Base-by-base conservation (phyloP, 2,797 vertebrate species). In the Tenualosa ilisha region DNA sequence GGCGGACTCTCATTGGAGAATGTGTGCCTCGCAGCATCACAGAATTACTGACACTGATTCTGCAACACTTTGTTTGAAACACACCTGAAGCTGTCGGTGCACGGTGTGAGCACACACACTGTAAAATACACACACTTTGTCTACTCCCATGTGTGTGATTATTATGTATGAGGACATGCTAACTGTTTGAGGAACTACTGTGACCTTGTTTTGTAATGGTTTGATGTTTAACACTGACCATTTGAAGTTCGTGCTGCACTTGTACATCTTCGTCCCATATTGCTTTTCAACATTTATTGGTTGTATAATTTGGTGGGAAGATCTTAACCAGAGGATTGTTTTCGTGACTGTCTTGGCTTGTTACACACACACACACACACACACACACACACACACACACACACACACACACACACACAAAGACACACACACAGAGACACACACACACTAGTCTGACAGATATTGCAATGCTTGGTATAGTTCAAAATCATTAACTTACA, bases 161-260 rank as follows among this genome's bases (percentile, higher is more conserved):
- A 15, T 85, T 82, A 72, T 86, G 85, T 83, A 20, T 81, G 84
- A 49, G 84, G 43, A 79, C 83, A 81, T 79, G 49, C 83, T 86
- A 68, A 86, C 68, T 50, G 40, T 82, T 84, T 75, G 85, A 84
- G 85, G 88, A 86, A 87, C 84, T 89, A 85, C 86, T 86, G 88
- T 89, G 86, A 88, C 82, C 86, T 85, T 88, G 87, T 88, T 89
- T 88, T 84, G 81, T 90, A 84, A 84, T 63, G 50, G 89, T 81
- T 84, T 84, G 85, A 89, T 86, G 85, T 89, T 65, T 15, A 84
- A 84, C 85, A 88, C 82, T 84, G 83, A 86, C 59, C 87, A 85
- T 84, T 54, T 37, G 68, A 81, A 50, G 82, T 89, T 86, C 82
- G 89, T 87, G 85, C 87, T 46, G 85, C 81, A 86, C 84, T 86